A percentile compares a stretch with the other conserved stretches of the same genome.
Conservation (phyloP, 2,113 vertebrate genomes). For the Bubo blakistoni region DNA sequence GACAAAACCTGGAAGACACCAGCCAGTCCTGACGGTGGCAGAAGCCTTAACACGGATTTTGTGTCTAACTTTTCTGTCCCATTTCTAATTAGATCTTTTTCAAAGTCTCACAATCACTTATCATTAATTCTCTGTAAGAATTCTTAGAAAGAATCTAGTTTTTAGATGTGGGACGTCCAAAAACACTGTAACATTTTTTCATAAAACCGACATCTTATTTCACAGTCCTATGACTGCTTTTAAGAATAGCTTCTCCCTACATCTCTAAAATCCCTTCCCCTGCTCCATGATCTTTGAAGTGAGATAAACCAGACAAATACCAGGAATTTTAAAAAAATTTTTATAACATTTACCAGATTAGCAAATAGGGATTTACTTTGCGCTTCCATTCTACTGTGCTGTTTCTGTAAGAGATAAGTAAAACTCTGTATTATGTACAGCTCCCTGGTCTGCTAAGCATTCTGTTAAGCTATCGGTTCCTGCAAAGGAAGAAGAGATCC, state of each 20-base stretch:
- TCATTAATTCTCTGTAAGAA: background rate
- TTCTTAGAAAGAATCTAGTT: background rate
- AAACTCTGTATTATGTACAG: background rate
- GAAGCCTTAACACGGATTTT: background rate
- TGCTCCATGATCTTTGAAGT: background rate
- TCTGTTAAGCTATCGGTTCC: background rate
- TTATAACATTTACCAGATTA: slow-evolving; percentile 31
- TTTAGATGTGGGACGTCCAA: background rate
- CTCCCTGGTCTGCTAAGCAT: background rate
- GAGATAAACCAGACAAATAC: slow-evolving; percentile 44
- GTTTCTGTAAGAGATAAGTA: background rate
- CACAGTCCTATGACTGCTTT: background rate
- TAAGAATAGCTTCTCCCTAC: background rate
- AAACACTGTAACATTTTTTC: background rate
- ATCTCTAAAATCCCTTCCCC: slow-evolving; percentile 3
- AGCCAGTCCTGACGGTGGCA: accelerated
- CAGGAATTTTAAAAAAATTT: background rate
- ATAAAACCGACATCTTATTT: background rate
- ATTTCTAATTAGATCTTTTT: background rate
- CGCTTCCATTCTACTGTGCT: background rate
- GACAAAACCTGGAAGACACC: background rate
- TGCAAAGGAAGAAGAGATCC: background rate
- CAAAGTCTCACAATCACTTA: background rate
- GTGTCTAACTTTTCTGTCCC: background rate
- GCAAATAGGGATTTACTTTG: slow-evolving; percentile 3